Conservation (phyloP, 2,113 vertebrate species). For the Psophia crepitans region DNA sequence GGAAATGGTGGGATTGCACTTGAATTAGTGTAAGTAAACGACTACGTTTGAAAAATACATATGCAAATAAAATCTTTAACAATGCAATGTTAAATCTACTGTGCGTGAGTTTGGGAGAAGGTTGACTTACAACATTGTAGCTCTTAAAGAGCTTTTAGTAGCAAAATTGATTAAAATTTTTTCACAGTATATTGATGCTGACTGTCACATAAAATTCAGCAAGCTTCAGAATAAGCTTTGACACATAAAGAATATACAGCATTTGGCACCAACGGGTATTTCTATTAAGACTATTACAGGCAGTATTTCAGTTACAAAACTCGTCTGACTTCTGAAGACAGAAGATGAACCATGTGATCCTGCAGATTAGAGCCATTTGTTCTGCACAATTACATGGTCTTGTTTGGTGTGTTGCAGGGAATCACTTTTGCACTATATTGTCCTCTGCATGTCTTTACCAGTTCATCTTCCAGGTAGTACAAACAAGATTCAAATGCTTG, state of each 20-base stretch:
- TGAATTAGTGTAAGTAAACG: slow-evolving; percentile 89
- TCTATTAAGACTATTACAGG: neutral
- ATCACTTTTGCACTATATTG: neutral
- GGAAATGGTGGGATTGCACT: slow-evolving; percentile 97
- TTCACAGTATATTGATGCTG: neutral
- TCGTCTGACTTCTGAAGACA: neutral
- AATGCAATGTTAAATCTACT: neutral
- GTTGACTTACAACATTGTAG: neutral
- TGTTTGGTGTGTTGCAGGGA: neutral
- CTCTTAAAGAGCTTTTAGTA: neutral
- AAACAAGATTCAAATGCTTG: neutral
- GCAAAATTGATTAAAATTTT: neutral
- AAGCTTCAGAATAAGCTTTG: neutral
- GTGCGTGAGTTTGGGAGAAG: neutral
- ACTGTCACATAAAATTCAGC: neutral
- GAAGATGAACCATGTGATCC: neutral
- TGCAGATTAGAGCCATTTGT: neutral
- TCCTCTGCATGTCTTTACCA: neutral
- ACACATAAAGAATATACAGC: neutral
- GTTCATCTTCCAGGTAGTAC: neutral
- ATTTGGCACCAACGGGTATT: neutral
- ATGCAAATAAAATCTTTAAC: neutral
- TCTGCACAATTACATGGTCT: neutral
- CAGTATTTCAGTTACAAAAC: neutral
- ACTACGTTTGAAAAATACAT: neutral